Evolutionary conservation across 2,113 vertebrate genomes (phyloP), one percentile per base, ranked within the genome.

Genomic region (Rhadina sibilatrix): DNA sequence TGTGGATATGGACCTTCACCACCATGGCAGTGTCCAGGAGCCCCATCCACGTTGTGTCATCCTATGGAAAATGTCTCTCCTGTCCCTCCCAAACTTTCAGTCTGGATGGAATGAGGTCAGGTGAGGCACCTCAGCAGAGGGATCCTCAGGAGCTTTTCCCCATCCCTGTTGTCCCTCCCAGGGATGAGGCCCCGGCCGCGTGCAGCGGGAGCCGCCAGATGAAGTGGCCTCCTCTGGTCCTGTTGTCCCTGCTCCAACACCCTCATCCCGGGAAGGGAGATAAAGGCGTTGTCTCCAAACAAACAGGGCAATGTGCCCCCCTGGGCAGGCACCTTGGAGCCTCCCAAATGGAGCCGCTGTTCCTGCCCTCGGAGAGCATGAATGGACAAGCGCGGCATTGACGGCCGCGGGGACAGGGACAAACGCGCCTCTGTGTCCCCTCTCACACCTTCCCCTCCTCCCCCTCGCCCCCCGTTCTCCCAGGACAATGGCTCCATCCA

Each of bases 311-410:
- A 95, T 97, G 97, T 97, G 93, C 46, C 84, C 96, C 96, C 87
- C 95, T 64, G 91, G 94, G 89, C 90, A 52, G 96, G 95, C 96
- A 95, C 96, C 97, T 97, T 95, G 92, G 94, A 93, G 87, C 46
- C 72, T 77, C 38, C 97, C 96, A 86, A 96, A 95, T 96, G 97
- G 94, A 60, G 59, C 93, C 97, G 96, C 97, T 97, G 97, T 98
- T 98, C 96, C 98, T 97, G 97, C 98, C 98, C 97, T 98, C 96
- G 91, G 96, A 78, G 95, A 25, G 93, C 97, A 98, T 98, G 98
- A 98, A 98, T 98, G 98, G 98, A 98, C 98, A 98, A 98, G 98
- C 87, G 75, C 90, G 94, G 97, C 98, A 98, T 98, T 98, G 98
- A 98, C 92, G 85, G 97, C 92, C 12, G 94, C 74, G 61, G 96